Percentiles rank a stretch among this genome's conserved stretches.
Evolutionary conservation across 2,797 vertebrate species (phyloP).

Genomic region (Sebastes kiyomatsui): DNA sequence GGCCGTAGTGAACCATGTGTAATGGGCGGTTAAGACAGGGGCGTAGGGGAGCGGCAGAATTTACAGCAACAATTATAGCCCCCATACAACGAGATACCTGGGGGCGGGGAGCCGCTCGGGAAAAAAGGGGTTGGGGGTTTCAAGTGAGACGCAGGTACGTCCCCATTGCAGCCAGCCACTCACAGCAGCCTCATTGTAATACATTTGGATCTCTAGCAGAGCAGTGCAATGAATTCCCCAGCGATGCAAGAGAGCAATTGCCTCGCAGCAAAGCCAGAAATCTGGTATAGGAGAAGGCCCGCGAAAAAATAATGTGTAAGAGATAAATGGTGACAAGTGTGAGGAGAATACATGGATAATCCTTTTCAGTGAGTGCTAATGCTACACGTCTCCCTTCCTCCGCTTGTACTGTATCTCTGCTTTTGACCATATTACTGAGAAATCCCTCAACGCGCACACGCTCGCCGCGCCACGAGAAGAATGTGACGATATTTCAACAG

Average conservation of each 20-base stretch:
- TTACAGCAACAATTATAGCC: constrained; percentile 84
- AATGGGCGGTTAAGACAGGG: constrained; percentile 81
- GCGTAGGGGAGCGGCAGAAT: constrained; percentile 77
- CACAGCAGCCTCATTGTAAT: constrained; percentile 54
- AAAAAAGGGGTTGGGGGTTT: background rate
- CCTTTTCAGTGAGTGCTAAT: constrained; percentile 48
- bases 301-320: constrained; percentile 45
- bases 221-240: constrained; percentile 58
- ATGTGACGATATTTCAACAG: constrained; percentile 18
- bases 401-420: constrained; percentile 3
- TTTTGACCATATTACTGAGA: constrained; percentile 28
- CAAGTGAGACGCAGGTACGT: constrained; percentile 52
- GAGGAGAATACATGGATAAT: constrained; percentile 61
- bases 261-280: constrained; percentile 46
- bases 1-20: constrained; percentile 80
- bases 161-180: constrained; percentile 8
- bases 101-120: constrained; percentile 45
- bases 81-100: constrained; percentile 63
- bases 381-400: constrained; percentile 41
- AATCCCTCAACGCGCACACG: background rate
- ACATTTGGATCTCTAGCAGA: constrained; percentile 63
- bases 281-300: constrained; percentile 19
- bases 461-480: background rate
- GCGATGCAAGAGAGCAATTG: constrained; percentile 44
- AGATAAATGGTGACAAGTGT: constrained; percentile 67